Base-by-base conservation (phyloP, 2,797 vertebrate genomes). In the Silurus lanzhouensis region DNA sequence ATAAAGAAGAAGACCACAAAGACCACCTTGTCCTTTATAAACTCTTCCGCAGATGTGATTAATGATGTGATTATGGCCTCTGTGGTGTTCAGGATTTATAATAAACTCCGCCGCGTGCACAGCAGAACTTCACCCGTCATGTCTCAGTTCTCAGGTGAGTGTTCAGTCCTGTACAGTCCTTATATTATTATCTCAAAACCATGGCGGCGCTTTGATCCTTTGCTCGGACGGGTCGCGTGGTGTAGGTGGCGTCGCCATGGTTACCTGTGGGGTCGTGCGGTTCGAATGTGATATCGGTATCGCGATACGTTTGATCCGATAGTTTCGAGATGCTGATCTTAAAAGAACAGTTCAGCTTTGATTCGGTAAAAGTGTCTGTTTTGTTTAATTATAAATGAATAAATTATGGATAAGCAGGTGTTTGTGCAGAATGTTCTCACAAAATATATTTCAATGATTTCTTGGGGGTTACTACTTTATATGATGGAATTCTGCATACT, bases 141-240 rank as follows among this genome's bases (percentile, higher is more conserved):
- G 38, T 57, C 81, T 19, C 83, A 83, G 55, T 10, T 70, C 15
- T 67, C 83, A 1, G 88, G 88, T 89, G 27, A 86, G 79, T 15
- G 38, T 25, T 80, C 1, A 64, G 7, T 79, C 20, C 3, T 15
- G 1, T 22, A 4, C 44, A 17, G 2, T 19, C 60, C 10, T n/a
- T 10, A 9, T 52, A 52, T 52, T 52, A 52, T 10, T 52, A 52
- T 10, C 48, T 7, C 48, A 10, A 52, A 10, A 8, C 1, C 48
- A 52, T 10, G 48, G 48, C 48, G 48, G 48, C 48, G 48, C 48
- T 52, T 52, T 52, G 48, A 52, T 52, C 48, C 10, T 52, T 52
- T 52, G 48, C 48, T 38, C 38, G 38, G 38, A 38, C 38, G 27
- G 12, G 64, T 67, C 64, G 25, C 9, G 64, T 13, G 10, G 67